Conservation (phyloP, 2,113 vertebrate species). For the Emydocephalus ijimae region DNA sequence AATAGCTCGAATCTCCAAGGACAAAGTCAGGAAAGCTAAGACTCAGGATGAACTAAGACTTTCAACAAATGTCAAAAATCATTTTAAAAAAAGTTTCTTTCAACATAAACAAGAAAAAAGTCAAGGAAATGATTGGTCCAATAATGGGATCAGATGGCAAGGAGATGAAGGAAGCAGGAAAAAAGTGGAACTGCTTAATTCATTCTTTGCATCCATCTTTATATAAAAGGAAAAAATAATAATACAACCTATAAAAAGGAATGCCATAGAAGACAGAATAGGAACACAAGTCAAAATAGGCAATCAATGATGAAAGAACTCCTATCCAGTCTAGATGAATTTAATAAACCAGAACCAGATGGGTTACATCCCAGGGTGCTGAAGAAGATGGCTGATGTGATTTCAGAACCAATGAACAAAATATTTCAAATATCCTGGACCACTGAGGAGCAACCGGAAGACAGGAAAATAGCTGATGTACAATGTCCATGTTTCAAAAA, state of each 20-base stretch:
- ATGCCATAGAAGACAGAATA: too few relatives aligned
- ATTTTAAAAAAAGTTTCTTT: too few relatives aligned
- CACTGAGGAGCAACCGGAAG: not conserved
- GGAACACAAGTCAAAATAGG: too few relatives aligned
- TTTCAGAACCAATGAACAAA: not conserved
- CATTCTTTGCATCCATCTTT: not conserved
- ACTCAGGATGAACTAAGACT: not conserved
- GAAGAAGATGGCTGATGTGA: not conserved
- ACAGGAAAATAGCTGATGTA: not conserved
- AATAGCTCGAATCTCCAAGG: not conserved
- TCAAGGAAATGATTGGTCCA: not conserved
- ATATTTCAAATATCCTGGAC: not conserved
- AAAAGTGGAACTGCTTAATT: not conserved
- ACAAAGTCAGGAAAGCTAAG: not conserved
- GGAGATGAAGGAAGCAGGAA: not conserved
- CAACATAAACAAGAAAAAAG: not conserved
- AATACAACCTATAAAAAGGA: too few relatives aligned
- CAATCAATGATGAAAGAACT: not conserved
- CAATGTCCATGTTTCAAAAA: too few relatives aligned
- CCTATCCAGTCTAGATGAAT: not conserved
- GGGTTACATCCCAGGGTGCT: not conserved
- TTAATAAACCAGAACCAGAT: too few relatives aligned
- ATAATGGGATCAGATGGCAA: not conserved
- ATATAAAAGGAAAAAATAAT: too few relatives aligned
- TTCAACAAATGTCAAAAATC: not conserved